Percentiles rank a stretch among this genome's conserved stretches.
Evolutionary conservation across 2,888 invertebrate species (phyloP).

Genomic region (Himalopsyche anomala): DNA sequence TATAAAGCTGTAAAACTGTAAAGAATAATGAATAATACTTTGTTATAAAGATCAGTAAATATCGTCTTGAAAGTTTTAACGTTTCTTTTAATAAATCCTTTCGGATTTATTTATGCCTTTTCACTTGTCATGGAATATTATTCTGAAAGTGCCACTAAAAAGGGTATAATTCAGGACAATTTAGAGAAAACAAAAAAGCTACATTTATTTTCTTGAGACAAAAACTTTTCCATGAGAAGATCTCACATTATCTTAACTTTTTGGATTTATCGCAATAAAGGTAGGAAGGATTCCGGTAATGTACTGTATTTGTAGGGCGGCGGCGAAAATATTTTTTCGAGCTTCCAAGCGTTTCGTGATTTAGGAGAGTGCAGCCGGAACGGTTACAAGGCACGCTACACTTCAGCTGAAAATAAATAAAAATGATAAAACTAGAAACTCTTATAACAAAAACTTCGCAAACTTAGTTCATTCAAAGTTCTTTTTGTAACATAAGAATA

Average conservation of each 20-base stretch:
- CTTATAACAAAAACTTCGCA: neutral
- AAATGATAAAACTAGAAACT: conserved; percentile 11
- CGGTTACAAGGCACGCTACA: conserved; percentile 21
- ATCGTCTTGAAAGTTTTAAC: neutral
- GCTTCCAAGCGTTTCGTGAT: conserved; percentile 37
- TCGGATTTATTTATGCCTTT: conserved; percentile 4
- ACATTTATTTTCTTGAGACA: conserved; percentile 7
- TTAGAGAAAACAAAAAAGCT: conserved; percentile 14
- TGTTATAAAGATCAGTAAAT: neutral
- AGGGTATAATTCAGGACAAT: conserved; percentile 10
- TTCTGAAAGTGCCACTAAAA: conserved; percentile 25
- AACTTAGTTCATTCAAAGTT: conserved; percentile 9
- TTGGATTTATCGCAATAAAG: conserved; percentile 42
- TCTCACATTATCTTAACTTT: conserved; percentile 42
- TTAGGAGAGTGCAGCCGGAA: conserved; percentile 38
- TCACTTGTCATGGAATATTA: conserved; percentile 10
- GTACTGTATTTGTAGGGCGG: conserved; percentile 32
- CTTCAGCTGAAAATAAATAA: conserved; percentile 35
- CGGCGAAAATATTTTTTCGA: conserved; percentile 38
- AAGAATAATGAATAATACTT: too few species aligned
- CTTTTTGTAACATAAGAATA: neutral
- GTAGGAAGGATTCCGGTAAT: conserved; percentile 42
- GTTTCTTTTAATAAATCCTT: conserved; percentile 28
- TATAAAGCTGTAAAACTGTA: too few species aligned
- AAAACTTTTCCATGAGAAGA: conserved; percentile 35